Conservation (phyloP, 64 coral and sea anemone genomes). For the Astreopora myriophthalma region DNA sequence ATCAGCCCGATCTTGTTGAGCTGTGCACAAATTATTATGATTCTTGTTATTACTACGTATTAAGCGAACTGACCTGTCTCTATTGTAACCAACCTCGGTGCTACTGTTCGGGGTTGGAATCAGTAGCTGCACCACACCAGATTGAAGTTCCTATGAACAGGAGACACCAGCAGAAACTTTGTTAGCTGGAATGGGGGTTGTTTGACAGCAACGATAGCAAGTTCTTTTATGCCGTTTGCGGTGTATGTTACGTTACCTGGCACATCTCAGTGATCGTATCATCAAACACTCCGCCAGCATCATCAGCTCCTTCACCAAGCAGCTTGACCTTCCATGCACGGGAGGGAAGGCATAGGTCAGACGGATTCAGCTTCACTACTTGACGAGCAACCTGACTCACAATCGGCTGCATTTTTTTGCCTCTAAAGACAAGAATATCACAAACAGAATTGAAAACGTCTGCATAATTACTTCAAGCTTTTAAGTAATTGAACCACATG, state of each 20-base stretch:
- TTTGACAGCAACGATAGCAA: not conserved
- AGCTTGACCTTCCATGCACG: slow-evolving; percentile 94
- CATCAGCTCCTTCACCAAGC: slow-evolving; percentile 90
- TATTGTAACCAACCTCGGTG: slow-evolving; percentile 83
- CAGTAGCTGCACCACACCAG: slow-evolving; percentile 52
- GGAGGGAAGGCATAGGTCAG: slow-evolving; percentile 81
- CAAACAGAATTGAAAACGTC: not conserved
- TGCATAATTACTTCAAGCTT: too few relatives aligned
- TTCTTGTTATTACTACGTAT: too few relatives aligned
- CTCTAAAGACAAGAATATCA: slow-evolving; percentile 32
- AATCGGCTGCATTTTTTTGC: slow-evolving; percentile 80
- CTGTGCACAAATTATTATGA: too few relatives aligned
- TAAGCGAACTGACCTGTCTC: slow-evolving; percentile 83
- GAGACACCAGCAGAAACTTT: too few relatives aligned
- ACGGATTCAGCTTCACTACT: slow-evolving; percentile 79
- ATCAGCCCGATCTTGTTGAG: too few relatives aligned
- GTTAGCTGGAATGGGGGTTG: not conserved
- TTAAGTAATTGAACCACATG: too few relatives aligned
- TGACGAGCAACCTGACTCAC: slow-evolving; percentile 81
- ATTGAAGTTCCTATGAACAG: slow-evolving; percentile 69
- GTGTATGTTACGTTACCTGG: slow-evolving; percentile 39
- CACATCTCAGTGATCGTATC: slow-evolving; percentile 95
- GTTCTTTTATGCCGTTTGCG: not conserved
- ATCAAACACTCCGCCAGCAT: slow-evolving; percentile 94
- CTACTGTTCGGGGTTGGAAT: slow-evolving; percentile 74